Evolutionary conservation across 2,797 vertebrate species (phyloP).

Genomic region (Eulemur mongoz): DNA sequence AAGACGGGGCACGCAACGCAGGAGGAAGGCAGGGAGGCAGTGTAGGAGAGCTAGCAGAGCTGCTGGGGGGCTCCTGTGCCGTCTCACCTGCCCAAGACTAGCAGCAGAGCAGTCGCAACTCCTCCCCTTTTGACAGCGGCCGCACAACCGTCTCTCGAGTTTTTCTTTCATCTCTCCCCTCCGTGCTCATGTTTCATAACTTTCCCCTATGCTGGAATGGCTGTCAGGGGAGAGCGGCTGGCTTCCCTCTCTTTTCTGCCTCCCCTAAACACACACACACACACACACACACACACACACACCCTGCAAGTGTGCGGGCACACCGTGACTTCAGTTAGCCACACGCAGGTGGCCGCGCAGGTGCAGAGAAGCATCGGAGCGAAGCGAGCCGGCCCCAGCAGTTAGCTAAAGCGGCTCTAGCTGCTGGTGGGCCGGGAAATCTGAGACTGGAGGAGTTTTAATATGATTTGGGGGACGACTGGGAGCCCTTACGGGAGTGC

Average conservation of each 20-base stretch:
- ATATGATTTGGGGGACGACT: constrained; percentile 68
- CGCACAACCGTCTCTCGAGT: background rate
- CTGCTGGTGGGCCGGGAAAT: constrained; percentile 13
- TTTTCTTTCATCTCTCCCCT: background rate
- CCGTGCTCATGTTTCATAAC: background rate
- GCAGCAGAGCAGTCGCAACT: background rate
- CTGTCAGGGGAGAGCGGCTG: rapidly evolving
- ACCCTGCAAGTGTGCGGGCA: rapidly evolving
- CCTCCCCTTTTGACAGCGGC: background rate
- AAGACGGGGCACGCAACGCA: background rate
- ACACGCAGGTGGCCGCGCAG: background rate
- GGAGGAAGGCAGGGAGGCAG: background rate
- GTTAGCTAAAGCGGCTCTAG: background rate
- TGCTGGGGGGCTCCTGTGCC: rapidly evolving
- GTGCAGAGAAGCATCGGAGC: background rate
- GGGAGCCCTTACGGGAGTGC: background rate
- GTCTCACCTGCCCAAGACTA: background rate
- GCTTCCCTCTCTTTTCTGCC: background rate
- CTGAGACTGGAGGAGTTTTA: background rate
- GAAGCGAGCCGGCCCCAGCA: rapidly evolving
- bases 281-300: background rate
- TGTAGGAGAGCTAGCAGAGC: background rate
- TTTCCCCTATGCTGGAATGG: background rate
- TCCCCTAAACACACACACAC: background rate
- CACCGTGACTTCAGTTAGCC: background rate